These are phyloP conservation scores for Drosophila algonquin DNA, from an alignment of 2,888 invertebrate genomes.

Conservation along the genomic window DNA sequence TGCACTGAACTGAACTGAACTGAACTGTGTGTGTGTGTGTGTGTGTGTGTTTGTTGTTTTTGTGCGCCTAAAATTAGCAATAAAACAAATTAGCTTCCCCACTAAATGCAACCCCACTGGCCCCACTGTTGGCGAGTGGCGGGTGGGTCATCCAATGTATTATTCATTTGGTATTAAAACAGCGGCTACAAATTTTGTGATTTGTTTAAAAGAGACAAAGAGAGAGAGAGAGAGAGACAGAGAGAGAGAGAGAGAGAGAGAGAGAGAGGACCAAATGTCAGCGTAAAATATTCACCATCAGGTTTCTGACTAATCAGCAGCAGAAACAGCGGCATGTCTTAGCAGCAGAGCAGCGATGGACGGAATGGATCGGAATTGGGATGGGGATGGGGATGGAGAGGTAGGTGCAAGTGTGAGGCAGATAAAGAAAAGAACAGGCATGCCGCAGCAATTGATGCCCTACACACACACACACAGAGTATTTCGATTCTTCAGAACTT, in stretches of 20 bases:
- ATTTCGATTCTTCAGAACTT: not conserved
- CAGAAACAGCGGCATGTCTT: not conserved
- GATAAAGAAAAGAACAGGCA: not conserved
- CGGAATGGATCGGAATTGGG: not conserved
- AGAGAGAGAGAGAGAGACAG: not conserved
- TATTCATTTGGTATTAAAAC: constrained; percentile 23
- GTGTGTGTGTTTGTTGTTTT: not conserved
- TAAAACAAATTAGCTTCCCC: constrained; percentile 22
- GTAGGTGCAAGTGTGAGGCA: not conserved
- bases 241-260: not conserved
- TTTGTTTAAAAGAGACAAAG: constrained; percentile 6
- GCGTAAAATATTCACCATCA: constrained; percentile 51
- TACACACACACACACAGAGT: not conserved
- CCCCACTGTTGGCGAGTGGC: not conserved
- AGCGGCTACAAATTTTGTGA: constrained; percentile 21
- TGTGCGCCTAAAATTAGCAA: constrained; percentile 23
- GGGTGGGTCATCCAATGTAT: constrained; percentile 30
- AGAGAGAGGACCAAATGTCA: not conserved
- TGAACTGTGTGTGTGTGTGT: constrained; percentile 12
- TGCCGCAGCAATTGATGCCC: not conserved
- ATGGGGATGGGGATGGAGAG: too few species aligned
- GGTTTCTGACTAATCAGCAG: constrained; percentile 77
- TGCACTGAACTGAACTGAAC: not conserved
- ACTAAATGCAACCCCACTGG: constrained; percentile 11
- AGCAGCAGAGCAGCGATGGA: constrained; percentile 10